Base-by-base conservation (phyloP, 2,113 vertebrate species). In the Cyprinodon variegatus region DNA sequence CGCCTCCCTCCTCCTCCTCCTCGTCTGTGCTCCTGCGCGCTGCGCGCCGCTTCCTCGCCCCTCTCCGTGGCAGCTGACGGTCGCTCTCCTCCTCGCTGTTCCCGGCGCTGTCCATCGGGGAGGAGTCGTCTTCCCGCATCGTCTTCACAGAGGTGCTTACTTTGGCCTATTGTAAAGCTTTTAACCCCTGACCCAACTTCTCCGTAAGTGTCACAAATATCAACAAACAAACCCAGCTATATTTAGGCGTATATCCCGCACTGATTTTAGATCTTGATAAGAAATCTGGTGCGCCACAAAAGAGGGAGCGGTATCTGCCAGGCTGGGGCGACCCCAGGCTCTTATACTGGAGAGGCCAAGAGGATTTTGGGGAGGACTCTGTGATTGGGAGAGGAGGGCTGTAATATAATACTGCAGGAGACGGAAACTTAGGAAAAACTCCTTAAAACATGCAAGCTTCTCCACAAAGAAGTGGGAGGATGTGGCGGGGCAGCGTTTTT, bases 81-180 rank as follows among this genome's bases (percentile, higher is more conserved):
- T 97, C 96, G 79, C 95, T 95, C 90, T 98, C 97, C 89, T 98
- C 97, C 89, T 98, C 97, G 87, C 97, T 98, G 94, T 97, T 98
- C 79, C 96, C 95, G 69, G 96, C 95, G 86, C 97, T 98, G 95
- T 98, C 97, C 94, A 96, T 96, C 86, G 97, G 96, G 91, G 97
- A 96, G 93, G 96, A 96, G 92, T 95, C 95, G 86, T 96, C 96
- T 93, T 97, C 96, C 88, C 96, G 96, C 97, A 95, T 96, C 90
- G 94, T 93, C 88, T 94, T 93, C 86, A 90, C 89, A 92, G 91
- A 74, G 43, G 38, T 2, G 22, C 46, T 89, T 86, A 65, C 74
- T 70, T 43, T 66, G 39, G 45, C 12, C 17, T 45, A 9, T 57
- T 10, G 62, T 48, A 79, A 67, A 53, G 67, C 38, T 45, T 50